These are phyloP conservation scores for Orthosia cruda DNA, from an alignment of 2,888 invertebrate species.

Conservation along the genomic window DNA sequence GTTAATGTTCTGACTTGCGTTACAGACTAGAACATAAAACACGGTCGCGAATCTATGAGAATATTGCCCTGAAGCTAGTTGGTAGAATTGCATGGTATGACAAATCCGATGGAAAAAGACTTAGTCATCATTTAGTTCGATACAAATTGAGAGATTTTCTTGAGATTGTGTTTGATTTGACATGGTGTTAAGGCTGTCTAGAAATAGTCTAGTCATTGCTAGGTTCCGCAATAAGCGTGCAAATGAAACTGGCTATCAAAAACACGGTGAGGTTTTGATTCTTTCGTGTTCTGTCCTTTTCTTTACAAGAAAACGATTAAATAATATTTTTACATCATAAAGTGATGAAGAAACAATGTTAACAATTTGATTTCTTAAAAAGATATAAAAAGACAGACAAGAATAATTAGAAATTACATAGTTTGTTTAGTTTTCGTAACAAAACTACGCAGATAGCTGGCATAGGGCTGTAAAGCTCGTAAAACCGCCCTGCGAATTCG, in stretches of 20 bases:
- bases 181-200: slow-evolving; percentile 11
- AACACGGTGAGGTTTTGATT: not conserved
- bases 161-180: slow-evolving; percentile 23
- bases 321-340: not conserved
- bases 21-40: slow-evolving; percentile 45
- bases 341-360: too few relatives aligned
- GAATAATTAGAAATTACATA: slow-evolving; percentile 8
- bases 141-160: slow-evolving; percentile 10
- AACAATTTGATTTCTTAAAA: not conserved
- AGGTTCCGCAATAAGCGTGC: not conserved
- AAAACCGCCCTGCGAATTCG: slow-evolving; percentile 57
- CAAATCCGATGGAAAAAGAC: slow-evolving; percentile 45
- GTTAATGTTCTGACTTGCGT: slow-evolving; percentile 72
- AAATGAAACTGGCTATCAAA: not conserved
- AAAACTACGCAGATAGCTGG: slow-evolving; percentile 33
- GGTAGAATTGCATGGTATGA: slow-evolving; percentile 44
- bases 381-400: slow-evolving; percentile 30
- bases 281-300: not conserved
- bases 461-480: slow-evolving; percentile 62
- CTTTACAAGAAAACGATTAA: not conserved
- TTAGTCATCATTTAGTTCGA: slow-evolving; percentile 37
- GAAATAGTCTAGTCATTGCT: slow-evolving; percentile 23
- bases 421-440: slow-evolving; percentile 25
- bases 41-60: slow-evolving; percentile 62
- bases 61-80: slow-evolving; percentile 65